These are phyloP conservation scores for Drosophila setosimentum DNA, from an alignment of 2,888 invertebrate genomes.

Conservation along the genomic window DNA sequence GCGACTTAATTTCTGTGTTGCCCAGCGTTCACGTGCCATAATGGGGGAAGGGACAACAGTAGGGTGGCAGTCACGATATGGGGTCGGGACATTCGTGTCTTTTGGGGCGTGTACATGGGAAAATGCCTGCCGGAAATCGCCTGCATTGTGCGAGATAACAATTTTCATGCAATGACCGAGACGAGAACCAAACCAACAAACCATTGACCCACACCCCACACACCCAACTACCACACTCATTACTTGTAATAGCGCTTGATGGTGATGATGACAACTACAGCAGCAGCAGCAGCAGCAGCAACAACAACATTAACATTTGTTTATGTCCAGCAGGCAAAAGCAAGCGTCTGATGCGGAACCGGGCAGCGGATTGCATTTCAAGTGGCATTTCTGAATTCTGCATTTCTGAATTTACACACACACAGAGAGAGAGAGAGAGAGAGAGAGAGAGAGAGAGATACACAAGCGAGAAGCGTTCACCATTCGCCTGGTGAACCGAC, in stretches of 20 bases:
- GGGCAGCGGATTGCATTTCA: constrained; percentile 64
- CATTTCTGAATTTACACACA: constrained; percentile 47
- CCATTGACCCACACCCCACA: background rate
- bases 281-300: constrained; percentile 9
- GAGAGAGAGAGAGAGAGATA: too few species aligned
- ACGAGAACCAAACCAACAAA: constrained; percentile 34
- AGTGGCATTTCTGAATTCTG: constrained; percentile 71
- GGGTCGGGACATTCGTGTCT: constrained; percentile 26
- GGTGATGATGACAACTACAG: constrained; percentile 72
- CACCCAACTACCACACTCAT: constrained; percentile 65
- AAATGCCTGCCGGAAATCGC: constrained; percentile 78
- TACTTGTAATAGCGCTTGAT: constrained; percentile 79
- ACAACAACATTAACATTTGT: constrained; percentile 32
- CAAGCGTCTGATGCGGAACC: constrained; percentile 49
- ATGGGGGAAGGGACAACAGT: background rate
- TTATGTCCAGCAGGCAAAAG: constrained; percentile 32
- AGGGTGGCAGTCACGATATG: background rate
- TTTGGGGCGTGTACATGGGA: constrained; percentile 38
- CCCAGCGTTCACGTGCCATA: constrained; percentile 3
- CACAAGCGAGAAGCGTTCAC: constrained; percentile 46
- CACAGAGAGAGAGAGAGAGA: too few species aligned
- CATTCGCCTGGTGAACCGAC: constrained; percentile 24
- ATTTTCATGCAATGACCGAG: constrained; percentile 77
- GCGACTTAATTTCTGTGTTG: constrained; percentile 70
- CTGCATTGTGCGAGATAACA: constrained; percentile 80